Base-by-base conservation (phyloP, 1,140 invertebrate species). In the Phthorimaea operculella region DNA sequence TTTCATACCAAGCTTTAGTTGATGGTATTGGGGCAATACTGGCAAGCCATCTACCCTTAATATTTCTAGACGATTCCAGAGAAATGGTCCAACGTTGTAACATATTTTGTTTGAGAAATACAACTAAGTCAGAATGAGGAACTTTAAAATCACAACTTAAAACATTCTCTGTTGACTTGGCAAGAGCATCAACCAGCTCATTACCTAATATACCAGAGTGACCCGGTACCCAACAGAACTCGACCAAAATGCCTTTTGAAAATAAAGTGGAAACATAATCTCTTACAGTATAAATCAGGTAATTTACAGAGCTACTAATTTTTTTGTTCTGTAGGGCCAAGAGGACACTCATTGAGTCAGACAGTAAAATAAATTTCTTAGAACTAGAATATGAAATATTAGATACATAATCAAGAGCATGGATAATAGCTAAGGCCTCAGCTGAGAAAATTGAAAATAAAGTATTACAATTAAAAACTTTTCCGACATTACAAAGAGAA, bases 1-100 rank as follows among this genome's bases (percentile, higher is more conserved):
- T 48, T 48, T 54, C 53, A 42, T 42, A 52, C 51, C 51, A 52
- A 52, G 51, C 34, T 14, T 39, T 42, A 18, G 51, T 44, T 10
- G n/a, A 16, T 4, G 51, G 51, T 42, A 10, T 17, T 11, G 51
- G 51, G 15, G 7, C 15, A 42, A 52, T 54, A 14, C 34, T 45
- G 48, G 53, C 53, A 28, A 54, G 33, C 53, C 53, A 54, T 48
- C 48, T 54, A 34, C 53, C 53, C 48, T 54, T 54, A 10, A 48
- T 10, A 17, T 11, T 33, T 54, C 28, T 48, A 33, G 44, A 34
- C 14, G 12, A 18, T 7, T 33, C 8, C 15, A 47, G 18, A 10
- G n/a, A 33, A 1, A 34, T 48, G 2, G 44, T 17, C 53, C 53
- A 54, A 3, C 53, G 45, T 11, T 33, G 47, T 10, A 54, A 28